A percentile compares a stretch with the other conserved stretches of the same genome.
Conservation (phyloP, 2,888 invertebrate genomes). For the Alcis repandata region DNA sequence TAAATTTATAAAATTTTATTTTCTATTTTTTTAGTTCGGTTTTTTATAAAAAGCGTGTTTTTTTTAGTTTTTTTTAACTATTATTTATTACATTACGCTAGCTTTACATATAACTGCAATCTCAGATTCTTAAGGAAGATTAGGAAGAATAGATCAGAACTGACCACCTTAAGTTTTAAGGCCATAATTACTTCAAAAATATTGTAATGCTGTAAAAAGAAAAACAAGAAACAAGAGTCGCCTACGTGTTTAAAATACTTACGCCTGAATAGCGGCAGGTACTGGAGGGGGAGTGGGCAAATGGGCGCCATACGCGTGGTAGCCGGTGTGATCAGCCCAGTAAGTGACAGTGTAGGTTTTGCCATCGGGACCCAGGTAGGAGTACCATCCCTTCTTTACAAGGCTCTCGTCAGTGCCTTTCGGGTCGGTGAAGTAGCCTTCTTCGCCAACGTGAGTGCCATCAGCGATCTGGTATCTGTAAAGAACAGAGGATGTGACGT, state of each 20-base stretch:
- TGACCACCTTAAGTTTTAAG: no score
- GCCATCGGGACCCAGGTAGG: constrained; percentile 74
- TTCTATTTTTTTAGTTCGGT: no score
- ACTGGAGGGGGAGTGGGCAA: constrained; percentile 77
- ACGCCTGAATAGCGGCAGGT: constrained; percentile 76
- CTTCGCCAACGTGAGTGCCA: constrained; percentile 79
- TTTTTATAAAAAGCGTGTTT: no score
- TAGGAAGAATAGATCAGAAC: no score
- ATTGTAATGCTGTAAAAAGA: no score
- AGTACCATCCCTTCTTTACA: constrained; percentile 83
- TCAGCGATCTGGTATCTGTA: constrained; percentile 77
- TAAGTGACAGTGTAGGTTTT: constrained; percentile 78
- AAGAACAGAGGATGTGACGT: neutral
- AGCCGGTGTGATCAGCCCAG: constrained; percentile 81
- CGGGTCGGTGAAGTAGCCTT: constrained; percentile 74
- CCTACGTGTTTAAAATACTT: constrained; percentile 55
- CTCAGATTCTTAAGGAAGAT: no score
- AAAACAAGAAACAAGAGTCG: no score
- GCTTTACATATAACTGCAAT: no score
- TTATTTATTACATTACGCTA: neutral
- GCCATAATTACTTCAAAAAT: no score
- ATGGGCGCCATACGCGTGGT: constrained; percentile 79
- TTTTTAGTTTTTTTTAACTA: no score
- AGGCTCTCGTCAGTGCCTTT: constrained; percentile 71
- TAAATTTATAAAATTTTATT: no score